Conservation (phyloP, 2,113 vertebrate genomes). For the Cyphomyrus plagiostoma region DNA sequence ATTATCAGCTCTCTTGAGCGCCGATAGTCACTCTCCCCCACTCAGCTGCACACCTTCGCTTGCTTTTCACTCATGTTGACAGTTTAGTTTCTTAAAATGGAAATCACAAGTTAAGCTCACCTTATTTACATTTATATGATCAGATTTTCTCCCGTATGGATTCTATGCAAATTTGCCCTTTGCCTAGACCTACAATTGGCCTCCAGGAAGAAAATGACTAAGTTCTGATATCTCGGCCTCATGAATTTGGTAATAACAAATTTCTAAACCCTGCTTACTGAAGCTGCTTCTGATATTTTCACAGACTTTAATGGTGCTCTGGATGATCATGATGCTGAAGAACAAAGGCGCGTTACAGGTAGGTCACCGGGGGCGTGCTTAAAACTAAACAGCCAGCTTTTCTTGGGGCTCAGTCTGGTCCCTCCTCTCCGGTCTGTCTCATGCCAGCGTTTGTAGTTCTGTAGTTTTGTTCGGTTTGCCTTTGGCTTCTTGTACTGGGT, state of each 20-base stretch:
- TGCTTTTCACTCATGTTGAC: conserved; percentile 44
- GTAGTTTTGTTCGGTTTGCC: neutral
- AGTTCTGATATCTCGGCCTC: conserved; percentile 52
- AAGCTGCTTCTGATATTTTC: conserved; percentile 37
- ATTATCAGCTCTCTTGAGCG: conserved; percentile 4
- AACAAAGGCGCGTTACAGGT: neutral
- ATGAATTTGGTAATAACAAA: conserved; percentile 63
- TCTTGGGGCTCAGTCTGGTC: neutral
- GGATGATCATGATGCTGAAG: neutral
- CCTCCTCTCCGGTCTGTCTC: neutral
- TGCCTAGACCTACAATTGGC: conserved; percentile 53
- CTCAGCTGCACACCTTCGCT: conserved; percentile 11
- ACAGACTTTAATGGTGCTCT: neutral
- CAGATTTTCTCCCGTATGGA: conserved; percentile 62
- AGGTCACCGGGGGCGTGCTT: neutral
- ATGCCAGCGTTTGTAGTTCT: neutral
- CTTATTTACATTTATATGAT: conserved; percentile 77
- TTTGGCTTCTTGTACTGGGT: neutral
- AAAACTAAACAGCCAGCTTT: neutral
- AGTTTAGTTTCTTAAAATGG: conserved; percentile 51
- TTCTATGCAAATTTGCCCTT: conserved; percentile 68
- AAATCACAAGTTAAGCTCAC: conserved; percentile 62
- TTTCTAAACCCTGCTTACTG: conserved; percentile 47
- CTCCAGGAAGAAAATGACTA: conserved; percentile 49
- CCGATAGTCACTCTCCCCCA: conserved; percentile 14